Percentiles rank a stretch among this genome's conserved stretches.
phyloP scores from a whole-genome alignment of 2,113 vertebrate species.

The Dicrurus megarhynchus region DNA sequence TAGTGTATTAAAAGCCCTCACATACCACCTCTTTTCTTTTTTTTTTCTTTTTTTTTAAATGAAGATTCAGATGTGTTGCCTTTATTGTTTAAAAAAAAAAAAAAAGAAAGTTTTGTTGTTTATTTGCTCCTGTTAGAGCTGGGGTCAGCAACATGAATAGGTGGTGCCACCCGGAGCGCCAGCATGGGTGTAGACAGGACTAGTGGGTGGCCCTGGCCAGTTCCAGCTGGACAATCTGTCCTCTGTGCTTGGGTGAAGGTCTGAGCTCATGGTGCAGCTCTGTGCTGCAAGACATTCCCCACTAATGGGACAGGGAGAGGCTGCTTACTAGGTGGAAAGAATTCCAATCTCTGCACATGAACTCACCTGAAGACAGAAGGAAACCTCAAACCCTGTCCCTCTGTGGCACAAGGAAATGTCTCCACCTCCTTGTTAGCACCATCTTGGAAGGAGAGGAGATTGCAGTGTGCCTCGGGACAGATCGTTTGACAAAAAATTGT shows the following conservation, averaged over 20 bases:
- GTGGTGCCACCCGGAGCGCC: not conserved
- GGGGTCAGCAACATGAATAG: not conserved
- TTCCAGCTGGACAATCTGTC: not conserved
- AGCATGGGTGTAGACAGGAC: not conserved
- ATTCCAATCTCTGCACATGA: fast-evolving
- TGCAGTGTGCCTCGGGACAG: not conserved
- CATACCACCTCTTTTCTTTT: fast-evolving
- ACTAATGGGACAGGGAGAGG: not conserved
- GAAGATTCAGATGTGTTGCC: not conserved
- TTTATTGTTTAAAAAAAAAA: not conserved
- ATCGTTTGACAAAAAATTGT: not conserved
- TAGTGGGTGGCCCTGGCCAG: not conserved
- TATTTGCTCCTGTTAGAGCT: not conserved
- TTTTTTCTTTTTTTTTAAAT: not conserved
- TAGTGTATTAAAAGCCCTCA: not conserved
- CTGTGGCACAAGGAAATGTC: not conserved
- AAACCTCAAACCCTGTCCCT: not conserved
- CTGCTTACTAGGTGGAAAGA: not conserved
- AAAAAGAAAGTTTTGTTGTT: not conserved
- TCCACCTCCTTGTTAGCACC: not conserved
- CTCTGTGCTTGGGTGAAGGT: not conserved
- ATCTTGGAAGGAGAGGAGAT: not conserved
- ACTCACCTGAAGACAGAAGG: not conserved
- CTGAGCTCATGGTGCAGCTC: not conserved
- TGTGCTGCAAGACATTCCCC: not conserved